Evolutionary conservation across 2,888 invertebrate species (phyloP), one percentile per base, ranked within the genome.

Genomic region (Cyaniris semiargus): DNA sequence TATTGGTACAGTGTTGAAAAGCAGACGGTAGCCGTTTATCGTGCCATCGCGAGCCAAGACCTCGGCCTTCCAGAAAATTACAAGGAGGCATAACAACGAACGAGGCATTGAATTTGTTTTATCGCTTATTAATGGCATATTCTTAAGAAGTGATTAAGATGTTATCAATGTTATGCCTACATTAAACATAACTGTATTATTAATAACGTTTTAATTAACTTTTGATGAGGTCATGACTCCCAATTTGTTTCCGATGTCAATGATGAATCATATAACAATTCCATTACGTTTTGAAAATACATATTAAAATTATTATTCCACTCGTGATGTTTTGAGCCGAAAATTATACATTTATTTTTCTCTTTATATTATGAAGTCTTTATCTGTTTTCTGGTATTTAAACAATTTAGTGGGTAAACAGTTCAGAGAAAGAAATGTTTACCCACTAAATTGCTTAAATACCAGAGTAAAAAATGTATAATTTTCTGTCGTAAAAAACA

Each of bases 21-120:
- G 83, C 84, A 81, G 82, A 82, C 85, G 82, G 87, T 86, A 86
- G 87, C 86, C 74, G 83, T 82, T 83, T 84, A 86, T 86, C 86
- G 82, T 82, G 81, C 82, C 83, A 84, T 86, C 86, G 84, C 84
- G 83, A 85, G 78, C 75, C 79, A 83, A 83, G 82, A 83, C 83
- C 83, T 82, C 82, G 81, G 80, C 81, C 79, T 79, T 79, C 78
- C 80, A 80, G 79, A 78, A 76, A 71, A 77, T 27, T 13, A 58
- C 53, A 13, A 48, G 23, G 13, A 44, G n/a, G 38, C 31, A 48
- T 71, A 75, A n/a, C 13, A 18, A 3, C 78, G 78, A 80, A 81
- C 78, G 56, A 31, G 81, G 79, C 18, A 81, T 70, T 78, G n/a
- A 53, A 38, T 58, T 72, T 76, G 23, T 71, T 53, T 53, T 21